phyloP scores from a whole-genome alignment of 2,888 invertebrate genomes.

The Yponomeuta plumbellus region DNA sequence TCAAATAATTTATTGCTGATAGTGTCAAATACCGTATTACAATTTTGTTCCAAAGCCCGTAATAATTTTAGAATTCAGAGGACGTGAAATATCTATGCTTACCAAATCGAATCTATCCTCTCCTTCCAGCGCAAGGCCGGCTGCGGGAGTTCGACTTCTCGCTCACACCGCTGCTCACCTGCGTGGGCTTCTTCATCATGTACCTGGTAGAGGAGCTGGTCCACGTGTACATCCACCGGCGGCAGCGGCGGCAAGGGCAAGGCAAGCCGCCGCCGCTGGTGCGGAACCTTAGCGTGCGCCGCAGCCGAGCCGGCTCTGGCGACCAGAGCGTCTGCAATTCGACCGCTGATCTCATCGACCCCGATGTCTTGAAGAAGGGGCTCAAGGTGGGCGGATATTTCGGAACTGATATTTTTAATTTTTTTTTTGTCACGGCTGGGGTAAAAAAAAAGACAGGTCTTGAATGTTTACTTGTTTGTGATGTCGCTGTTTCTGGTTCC shows the following conservation, averaged over 20 bases:
- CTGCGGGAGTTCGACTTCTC: slow-evolving; percentile 77
- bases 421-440: no score
- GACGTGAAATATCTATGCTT: no score
- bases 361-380: slow-evolving; percentile 42
- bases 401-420: no score
- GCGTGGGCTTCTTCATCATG: slow-evolving; percentile 85
- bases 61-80: no score
- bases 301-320: slow-evolving; percentile 41
- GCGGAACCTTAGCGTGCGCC: slow-evolving; percentile 61
- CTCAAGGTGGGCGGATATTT: neutral
- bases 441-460: no score
- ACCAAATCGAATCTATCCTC: neutral
- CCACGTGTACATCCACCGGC: slow-evolving; percentile 79
- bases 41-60: no score
- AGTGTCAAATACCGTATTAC: no score
- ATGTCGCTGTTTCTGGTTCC: no score
- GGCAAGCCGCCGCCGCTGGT: slow-evolving; percentile 49
- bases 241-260: slow-evolving; percentile 54
- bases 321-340: slow-evolving; percentile 58
- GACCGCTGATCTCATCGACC: slow-evolving; percentile 62
- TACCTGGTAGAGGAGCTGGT: slow-evolving; percentile 88
- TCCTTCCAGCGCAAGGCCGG: slow-evolving; percentile 42
- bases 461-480: no score
- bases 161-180: slow-evolving; percentile 83
- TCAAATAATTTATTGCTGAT: no score